Evolutionary conservation across 2,797 vertebrate species (phyloP), one percentile per base, ranked within the genome.

Genomic region (Notamacropus eugenii): DNA sequence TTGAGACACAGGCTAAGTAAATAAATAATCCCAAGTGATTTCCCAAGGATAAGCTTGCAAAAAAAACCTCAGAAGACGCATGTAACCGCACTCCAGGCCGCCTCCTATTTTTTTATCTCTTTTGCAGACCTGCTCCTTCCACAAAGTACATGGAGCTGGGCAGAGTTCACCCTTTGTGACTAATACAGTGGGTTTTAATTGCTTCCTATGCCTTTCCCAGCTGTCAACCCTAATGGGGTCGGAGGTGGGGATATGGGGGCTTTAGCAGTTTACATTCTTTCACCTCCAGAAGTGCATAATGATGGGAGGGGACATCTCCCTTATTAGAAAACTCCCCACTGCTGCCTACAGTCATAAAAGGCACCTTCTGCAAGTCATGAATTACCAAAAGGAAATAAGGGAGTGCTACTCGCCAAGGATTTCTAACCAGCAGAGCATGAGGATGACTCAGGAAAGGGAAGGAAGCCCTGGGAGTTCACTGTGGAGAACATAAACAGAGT

Each of bases 191-290:
- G 98, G 97, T 97, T 99, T 99, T 99, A 99, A 99, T 99, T 99
- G 98, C 99, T 99, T 99, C 98, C 98, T 98, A 98, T 99, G 98
- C 98, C 98, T 99, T 99, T 98, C 95, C 98, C 99, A 99, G 99
- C 98, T 99, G 99, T 98, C 97, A 98, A 96, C 95, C 97, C 97
- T 97, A 97, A 97, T 90, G 95, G 96, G 96, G 95, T 97, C 97
- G 95, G 96, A 1, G n/a, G 56, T 55, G 29, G 40, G 55, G 92
- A 92, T n/a, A 59, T 9, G 54, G 31, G 55, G 14, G 24, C 54
- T 95, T 10, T 0, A 28, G 34, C 14, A 22, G 52, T 98, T 98
- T 95, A 59, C 13, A 59, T 97, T 96, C 87, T 93, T 97, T 97
- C 87, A 62, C 24, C 91, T 97, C 82, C 34, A 82, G 91, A 93